Conservation (phyloP, 2,888 invertebrate species). For the Scelioninae gen. 1 region DNA sequence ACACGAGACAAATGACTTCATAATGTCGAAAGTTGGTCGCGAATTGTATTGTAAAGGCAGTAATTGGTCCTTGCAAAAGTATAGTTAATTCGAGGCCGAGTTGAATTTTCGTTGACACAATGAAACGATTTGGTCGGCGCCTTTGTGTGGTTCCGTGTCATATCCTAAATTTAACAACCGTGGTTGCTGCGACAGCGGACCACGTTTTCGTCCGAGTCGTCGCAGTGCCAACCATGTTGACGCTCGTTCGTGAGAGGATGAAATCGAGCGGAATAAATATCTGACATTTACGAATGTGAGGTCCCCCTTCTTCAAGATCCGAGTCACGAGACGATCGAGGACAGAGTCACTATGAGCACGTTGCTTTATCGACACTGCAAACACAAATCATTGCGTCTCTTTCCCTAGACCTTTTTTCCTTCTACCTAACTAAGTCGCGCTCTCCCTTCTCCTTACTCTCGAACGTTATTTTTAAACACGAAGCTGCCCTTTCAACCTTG, state of each 20-base stretch:
- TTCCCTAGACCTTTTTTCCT: constrained; percentile 14
- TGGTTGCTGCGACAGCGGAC: constrained; percentile 18
- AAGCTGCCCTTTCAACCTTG: constrained; percentile 59
- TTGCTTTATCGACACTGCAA: constrained; percentile 53
- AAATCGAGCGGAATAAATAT: constrained; percentile 70
- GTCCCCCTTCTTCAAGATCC: constrained; percentile 14
- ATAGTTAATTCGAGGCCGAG: constrained; percentile 42
- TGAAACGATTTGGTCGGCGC: constrained; percentile 51
- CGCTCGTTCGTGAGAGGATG: constrained; percentile 63
- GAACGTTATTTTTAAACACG: constrained; percentile 60
- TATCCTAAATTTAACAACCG: constrained; percentile 62
- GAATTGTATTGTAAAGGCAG: constrained; percentile 43
- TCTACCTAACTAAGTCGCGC: background rate
- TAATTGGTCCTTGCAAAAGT: constrained; percentile 45
- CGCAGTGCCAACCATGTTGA: constrained; percentile 40
- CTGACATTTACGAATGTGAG: constrained; percentile 69
- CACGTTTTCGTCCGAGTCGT: constrained; percentile 39
- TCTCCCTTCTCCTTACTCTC: background rate
- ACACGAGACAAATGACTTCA: too few relatives aligned
- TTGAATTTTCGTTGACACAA: constrained; percentile 51
- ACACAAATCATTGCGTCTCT: constrained; percentile 28
- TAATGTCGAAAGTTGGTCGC: constrained; percentile 20
- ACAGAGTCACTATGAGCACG: constrained; percentile 41
- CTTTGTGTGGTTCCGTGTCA: constrained; percentile 55
- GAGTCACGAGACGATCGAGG: constrained; percentile 63